A percentile compares a stretch with the other conserved stretches of the same genome.
phyloP scores from a whole-genome alignment of 2,113 vertebrate species.

The Eolophus roseicapilla region DNA sequence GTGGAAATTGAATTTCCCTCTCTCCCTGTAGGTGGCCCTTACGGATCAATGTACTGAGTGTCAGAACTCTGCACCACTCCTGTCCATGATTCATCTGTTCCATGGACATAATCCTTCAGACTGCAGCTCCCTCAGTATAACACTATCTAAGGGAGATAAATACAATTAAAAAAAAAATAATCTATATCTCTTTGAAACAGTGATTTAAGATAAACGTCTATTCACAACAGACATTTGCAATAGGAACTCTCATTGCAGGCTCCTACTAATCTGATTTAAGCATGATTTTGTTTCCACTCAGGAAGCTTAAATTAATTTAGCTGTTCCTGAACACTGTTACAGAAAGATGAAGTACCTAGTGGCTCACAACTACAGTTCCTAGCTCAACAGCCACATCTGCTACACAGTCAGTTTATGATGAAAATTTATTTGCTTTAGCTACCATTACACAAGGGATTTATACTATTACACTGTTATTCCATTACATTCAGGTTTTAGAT shows the following conservation, averaged over 20 bases:
- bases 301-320: slow-evolving; percentile 61
- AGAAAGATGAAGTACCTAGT: slow-evolving; percentile 28
- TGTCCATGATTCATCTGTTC: neutral
- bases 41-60: neutral
- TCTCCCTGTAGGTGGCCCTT: neutral
- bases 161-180: neutral
- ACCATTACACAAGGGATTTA: slow-evolving; percentile 1
- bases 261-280: slow-evolving; percentile 54
- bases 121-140: neutral
- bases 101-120: neutral
- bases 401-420: neutral
- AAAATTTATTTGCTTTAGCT: slow-evolving; percentile 39
- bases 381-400: neutral
- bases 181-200: neutral
- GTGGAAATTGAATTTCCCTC: slow-evolving; percentile 5
- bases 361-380: neutral
- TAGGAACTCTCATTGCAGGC: slow-evolving; percentile 33
- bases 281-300: slow-evolving; percentile 44
- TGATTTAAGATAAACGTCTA: slow-evolving; percentile 28
- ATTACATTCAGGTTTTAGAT: slow-evolving; percentile 43
- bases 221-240: neutral
- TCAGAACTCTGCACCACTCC: neutral
- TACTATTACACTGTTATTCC: slow-evolving; percentile 17
- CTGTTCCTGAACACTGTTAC: slow-evolving; percentile 35
- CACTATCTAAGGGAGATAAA: neutral